phyloP scores from a whole-genome alignment of 2,113 vertebrate species.

The Myodes glareolus region DNA sequence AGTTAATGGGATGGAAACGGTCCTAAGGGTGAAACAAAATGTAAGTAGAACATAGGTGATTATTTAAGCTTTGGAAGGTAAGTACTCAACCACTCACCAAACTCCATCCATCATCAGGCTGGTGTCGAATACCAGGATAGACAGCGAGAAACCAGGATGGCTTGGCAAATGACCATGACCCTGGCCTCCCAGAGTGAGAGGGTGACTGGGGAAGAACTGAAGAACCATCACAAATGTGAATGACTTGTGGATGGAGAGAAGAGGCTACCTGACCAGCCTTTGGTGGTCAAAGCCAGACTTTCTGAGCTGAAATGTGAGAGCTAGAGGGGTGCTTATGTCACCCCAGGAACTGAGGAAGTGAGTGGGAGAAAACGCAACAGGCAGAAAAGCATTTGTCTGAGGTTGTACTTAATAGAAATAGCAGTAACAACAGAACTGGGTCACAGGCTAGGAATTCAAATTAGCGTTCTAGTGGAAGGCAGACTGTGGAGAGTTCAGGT shows the following conservation, averaged over 20 bases:
- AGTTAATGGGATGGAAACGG: conserved; percentile 36
- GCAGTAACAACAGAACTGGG: not conserved
- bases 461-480: not conserved
- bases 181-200: not conserved
- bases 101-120: not conserved
- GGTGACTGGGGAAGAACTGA: not conserved
- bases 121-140: not conserved
- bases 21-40: conserved; percentile 37
- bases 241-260: not conserved
- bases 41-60: not conserved
- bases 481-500: not conserved
- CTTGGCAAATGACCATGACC: not conserved
- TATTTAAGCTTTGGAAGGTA: not conserved
- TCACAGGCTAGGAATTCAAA: not conserved
- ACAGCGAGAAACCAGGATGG: not conserved
- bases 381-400: not conserved
- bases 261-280: not conserved
- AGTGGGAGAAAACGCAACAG: not conserved
- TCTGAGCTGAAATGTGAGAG: not conserved
- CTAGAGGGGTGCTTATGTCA: no score
- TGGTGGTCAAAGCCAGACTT: not conserved
- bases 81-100: not conserved
- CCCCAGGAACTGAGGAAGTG: not conserved
- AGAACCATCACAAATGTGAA: not conserved
- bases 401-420: not conserved